Base-by-base conservation (phyloP, 2,797 vertebrate species). In the Taenioides sp. region DNA sequence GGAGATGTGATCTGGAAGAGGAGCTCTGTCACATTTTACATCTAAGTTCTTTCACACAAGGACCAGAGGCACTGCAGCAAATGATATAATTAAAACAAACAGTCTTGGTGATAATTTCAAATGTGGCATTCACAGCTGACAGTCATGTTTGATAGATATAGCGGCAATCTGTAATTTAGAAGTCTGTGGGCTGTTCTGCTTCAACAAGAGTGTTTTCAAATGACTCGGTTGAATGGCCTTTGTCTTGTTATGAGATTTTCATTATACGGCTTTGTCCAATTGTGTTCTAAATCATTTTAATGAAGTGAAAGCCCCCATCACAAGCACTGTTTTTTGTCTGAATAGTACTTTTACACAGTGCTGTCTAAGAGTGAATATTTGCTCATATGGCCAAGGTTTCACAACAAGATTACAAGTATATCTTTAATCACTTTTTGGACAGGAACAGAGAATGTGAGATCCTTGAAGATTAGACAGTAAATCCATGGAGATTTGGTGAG, bases 401-500 rank as follows among this genome's bases (percentile, higher is more conserved):
- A 78, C 63, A 75, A 66, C 49, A 66, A 54, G 65, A 66, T 23
- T 71, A 54, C 43, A n/a, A 68, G 63, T 64, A 72, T 78, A 61
- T 72, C 67, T 27, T 65, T 82, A 78, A 88, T 86, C 64, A 85
- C 65, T 72, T 84, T 80, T 80, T 76, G 71, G 69, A 63, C 61
- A 80, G 80, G 73, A 72, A 81, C 72, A 34, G 49, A 49, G 74
- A 84, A 74, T 52, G 72, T 55, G 70, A 75, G 78, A 86, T 87
- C 77, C 76, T 70, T 73, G 43, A 43, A 86, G 89, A 90, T 91
- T 91, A 88, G 62, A 82, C 69, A 67, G 78, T 66, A 89, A 91
- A 89, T 91, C 89, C 87, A 74, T 47, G 6, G 78, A 86, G 88
- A 89, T 89, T 86, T 89, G 78, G 78, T 71, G 72, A 65, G 61